phyloP scores from a whole-genome alignment of 1,140 invertebrate genomes.

The Lamellibrachia luymesi region DNA sequence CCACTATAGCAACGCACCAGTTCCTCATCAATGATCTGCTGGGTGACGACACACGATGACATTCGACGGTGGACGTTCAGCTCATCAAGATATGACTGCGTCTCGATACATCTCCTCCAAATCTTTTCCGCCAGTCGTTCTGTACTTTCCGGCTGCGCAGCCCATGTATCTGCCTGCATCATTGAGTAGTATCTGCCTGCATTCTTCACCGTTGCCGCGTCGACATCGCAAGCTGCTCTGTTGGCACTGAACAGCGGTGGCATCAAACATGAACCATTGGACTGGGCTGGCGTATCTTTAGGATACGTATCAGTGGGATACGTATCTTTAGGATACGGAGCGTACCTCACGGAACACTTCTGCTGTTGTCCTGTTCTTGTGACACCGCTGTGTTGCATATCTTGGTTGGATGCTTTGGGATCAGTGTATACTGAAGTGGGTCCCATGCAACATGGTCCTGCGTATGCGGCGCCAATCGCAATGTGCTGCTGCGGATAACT shows the following conservation, averaged over 20 bases:
- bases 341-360: not conserved
- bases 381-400: not conserved
- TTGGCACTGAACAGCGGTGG: not conserved
- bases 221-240: not conserved
- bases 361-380: not conserved
- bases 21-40: not conserved
- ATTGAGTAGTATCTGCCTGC: not conserved
- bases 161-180: not conserved
- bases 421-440: not conserved
- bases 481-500: not conserved
- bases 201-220: no score
- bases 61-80: not conserved
- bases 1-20: not conserved
- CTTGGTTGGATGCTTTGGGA: not conserved
- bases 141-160: not conserved
- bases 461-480: not conserved
- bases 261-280: not conserved
- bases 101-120: not conserved
- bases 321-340: not conserved
- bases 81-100: not conserved
- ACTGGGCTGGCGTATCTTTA: not conserved
- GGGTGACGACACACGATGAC: not conserved
- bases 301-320: no score
- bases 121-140: not conserved
- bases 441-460: not conserved